These are phyloP conservation scores for Epistrophella euchroma DNA, from an alignment of 2,888 invertebrate species.

Conservation along the genomic window DNA sequence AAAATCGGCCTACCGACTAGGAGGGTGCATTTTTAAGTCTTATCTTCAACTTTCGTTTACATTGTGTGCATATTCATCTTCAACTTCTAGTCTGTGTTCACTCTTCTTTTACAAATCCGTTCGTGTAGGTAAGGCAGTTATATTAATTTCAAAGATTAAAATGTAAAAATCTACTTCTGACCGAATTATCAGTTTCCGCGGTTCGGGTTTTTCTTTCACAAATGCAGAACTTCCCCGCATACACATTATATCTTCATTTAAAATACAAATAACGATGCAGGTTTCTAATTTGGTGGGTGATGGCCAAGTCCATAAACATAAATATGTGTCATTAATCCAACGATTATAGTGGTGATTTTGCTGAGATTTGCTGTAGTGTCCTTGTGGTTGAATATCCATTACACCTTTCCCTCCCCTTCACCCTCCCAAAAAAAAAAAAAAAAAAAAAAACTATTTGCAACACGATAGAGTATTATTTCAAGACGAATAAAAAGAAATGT, in stretches of 20 bases:
- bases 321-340: constrained; percentile 46
- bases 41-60: too few relatives aligned
- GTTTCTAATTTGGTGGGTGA: background rate
- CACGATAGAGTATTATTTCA: constrained; percentile 4
- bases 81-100: too few relatives aligned
- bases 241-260: background rate
- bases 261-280: constrained; percentile 12
- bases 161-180: too few relatives aligned
- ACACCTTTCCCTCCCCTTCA: background rate
- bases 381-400: constrained; percentile 30
- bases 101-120: too few relatives aligned
- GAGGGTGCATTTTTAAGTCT: too few relatives aligned
- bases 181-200: too few relatives aligned
- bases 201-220: background rate
- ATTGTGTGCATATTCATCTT: too few relatives aligned
- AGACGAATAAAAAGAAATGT: background rate
- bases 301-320: constrained; percentile 39
- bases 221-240: background rate
- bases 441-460: background rate
- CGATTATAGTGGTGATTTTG: constrained; percentile 15
- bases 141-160: too few relatives aligned
- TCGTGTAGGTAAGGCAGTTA: too few relatives aligned
- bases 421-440: background rate
- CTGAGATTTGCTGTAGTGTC: constrained; percentile 34
- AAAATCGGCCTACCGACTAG: too few relatives aligned